Percentiles rank a stretch among this genome's conserved stretches.
These are phyloP conservation scores for Sturnira hondurensis DNA, from an alignment of 2,113 vertebrate species.

Conservation along the genomic window DNA sequence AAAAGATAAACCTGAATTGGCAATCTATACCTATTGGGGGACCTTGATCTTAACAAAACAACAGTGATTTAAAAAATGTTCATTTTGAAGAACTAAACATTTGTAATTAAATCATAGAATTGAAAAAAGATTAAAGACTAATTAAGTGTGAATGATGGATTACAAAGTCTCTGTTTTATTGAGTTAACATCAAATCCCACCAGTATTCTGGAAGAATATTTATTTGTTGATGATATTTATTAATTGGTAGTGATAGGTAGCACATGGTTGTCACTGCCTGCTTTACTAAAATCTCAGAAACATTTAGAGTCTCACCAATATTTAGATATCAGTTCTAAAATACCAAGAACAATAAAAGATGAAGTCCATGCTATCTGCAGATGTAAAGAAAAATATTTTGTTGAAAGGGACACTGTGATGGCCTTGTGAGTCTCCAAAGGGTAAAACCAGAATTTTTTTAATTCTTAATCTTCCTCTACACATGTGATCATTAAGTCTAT, in stretches of 20 bases:
- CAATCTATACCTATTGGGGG: constrained; percentile 78
- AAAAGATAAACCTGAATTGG: constrained; percentile 78
- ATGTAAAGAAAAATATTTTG: background rate
- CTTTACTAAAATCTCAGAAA: background rate
- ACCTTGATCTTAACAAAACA: constrained; percentile 78
- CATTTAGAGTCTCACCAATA: background rate
- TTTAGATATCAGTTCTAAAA: background rate
- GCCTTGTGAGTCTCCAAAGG: background rate
- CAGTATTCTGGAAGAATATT: constrained; percentile 66
- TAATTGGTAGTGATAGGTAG: constrained; percentile 45
- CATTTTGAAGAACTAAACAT: constrained; percentile 75
- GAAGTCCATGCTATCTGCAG: background rate
- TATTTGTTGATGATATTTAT: constrained; percentile 60
- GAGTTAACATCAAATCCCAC: constrained; percentile 71
- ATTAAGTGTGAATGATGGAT: constrained; percentile 77
- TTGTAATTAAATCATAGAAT: constrained; percentile 77
- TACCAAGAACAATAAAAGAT: background rate
- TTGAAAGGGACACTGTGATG: background rate
- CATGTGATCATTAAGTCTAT: background rate
- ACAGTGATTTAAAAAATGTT: constrained; percentile 75
- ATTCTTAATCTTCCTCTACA: background rate
- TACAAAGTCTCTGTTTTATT: constrained; percentile 68
- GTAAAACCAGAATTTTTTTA: background rate
- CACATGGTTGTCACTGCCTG: background rate
- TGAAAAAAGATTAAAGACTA: constrained; percentile 76